phyloP scores from a whole-genome alignment of 2,797 vertebrate species.

The Tauraco hartlaubi region DNA sequence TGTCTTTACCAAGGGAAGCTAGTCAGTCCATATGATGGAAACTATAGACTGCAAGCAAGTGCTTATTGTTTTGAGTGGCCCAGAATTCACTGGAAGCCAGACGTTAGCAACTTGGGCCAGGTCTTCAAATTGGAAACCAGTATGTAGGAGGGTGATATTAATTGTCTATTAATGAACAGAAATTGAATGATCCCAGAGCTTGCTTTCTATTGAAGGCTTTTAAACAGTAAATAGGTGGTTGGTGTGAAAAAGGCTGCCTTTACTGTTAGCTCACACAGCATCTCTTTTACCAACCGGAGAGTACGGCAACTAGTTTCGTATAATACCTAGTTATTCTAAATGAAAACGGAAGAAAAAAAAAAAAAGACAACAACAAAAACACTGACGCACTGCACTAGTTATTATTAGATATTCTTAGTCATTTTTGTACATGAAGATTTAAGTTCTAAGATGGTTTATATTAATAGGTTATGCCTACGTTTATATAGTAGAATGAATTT shows the following conservation, averaged over 20 bases:
- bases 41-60: constrained; percentile 81
- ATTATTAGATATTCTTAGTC: constrained; percentile 89
- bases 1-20: constrained; percentile 85
- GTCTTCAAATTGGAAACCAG: constrained; percentile 75
- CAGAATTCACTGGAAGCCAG: constrained; percentile 83
- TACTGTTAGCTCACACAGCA: constrained; percentile 82
- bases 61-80: constrained; percentile 77
- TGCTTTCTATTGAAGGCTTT: constrained; percentile 86
- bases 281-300: constrained; percentile 84
- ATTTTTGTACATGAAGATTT: constrained; percentile 89
- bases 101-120: constrained; percentile 77
- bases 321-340: constrained; percentile 87
- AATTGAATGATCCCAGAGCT: constrained; percentile 80
- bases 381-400: constrained; percentile 94
- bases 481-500: constrained; percentile 88
- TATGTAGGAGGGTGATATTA: constrained; percentile 70
- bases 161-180: constrained; percentile 82
- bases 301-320: constrained; percentile 87
- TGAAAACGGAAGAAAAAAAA: constrained; percentile 78
- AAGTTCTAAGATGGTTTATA: constrained; percentile 89
- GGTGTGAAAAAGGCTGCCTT: constrained; percentile 84
- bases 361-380: constrained; percentile 73
- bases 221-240: constrained; percentile 75
- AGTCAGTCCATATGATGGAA: constrained; percentile 81
- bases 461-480: constrained; percentile 88